phyloP scores from a whole-genome alignment of 2,797 vertebrate genomes.

The Zalophus californianus region DNA sequence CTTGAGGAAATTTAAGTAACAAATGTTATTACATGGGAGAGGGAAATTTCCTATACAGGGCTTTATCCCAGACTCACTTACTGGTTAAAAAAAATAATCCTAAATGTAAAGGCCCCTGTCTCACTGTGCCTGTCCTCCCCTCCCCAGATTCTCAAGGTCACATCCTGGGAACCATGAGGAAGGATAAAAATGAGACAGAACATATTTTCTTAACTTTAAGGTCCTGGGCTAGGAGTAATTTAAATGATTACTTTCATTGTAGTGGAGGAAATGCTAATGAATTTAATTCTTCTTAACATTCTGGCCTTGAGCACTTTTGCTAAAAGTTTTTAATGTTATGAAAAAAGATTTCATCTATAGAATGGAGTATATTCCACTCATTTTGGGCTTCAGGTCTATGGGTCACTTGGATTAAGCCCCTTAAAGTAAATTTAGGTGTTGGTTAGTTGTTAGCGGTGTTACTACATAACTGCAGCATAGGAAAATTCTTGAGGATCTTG shows the following conservation, averaged over 20 bases:
- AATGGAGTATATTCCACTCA: neutral
- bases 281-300: conserved; percentile 56
- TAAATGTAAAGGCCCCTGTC: neutral
- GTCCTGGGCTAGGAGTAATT: neutral
- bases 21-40: neutral
- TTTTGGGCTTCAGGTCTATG: neutral
- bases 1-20: conserved; percentile 15
- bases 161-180: neutral
- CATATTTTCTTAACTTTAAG: conserved; percentile 7
- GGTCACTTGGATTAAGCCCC: neutral
- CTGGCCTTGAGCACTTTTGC: neutral
- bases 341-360: neutral
- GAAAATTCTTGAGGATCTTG: conserved; percentile 12
- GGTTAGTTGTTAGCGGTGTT: conserved; percentile 28
- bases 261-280: neutral
- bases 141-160: neutral
- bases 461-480: neutral
- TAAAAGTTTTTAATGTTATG: conserved; percentile 8
- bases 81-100: neutral
- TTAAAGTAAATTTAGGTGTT: neutral
- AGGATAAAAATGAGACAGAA: conserved; percentile 1
- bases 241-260: neutral
- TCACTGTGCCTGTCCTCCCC: neutral
- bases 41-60: neutral
- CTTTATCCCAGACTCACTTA: neutral